Percentiles rank a stretch among this genome's conserved stretches.
Evolutionary conservation across 2,113 vertebrate species (phyloP).

Genomic region (Phrynocephalus versicolor): DNA sequence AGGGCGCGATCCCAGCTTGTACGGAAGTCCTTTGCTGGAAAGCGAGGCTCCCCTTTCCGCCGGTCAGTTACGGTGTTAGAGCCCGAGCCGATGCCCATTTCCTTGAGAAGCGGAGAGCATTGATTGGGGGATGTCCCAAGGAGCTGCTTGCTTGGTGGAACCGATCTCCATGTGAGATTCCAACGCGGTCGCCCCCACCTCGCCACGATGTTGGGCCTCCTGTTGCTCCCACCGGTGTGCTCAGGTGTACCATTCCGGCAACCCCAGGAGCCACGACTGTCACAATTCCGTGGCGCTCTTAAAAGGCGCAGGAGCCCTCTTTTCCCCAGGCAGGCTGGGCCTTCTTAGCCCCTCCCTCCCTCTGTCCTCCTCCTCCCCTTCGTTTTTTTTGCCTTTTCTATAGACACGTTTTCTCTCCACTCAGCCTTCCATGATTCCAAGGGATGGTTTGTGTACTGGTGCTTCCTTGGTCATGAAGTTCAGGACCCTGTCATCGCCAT

Average conservation of each 20-base stretch:
- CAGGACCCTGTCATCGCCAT: too few relatives aligned
- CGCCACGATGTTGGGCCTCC: neutral
- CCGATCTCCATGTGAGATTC: neutral
- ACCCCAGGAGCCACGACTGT: neutral
- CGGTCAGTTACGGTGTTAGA: too few relatives aligned
- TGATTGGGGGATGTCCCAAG: neutral
- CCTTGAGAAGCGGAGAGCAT: neutral
- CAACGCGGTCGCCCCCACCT: neutral
- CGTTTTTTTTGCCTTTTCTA: neutral
- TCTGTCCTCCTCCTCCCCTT: neutral
- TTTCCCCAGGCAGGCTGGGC: too few relatives aligned
- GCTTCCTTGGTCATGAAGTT: neutral
- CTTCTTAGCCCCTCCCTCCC: neutral
- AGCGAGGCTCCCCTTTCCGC: neutral
- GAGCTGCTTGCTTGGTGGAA: neutral
- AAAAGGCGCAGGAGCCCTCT: neutral
- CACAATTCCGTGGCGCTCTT: neutral
- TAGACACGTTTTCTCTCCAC: too few relatives aligned
- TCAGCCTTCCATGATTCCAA: neutral
- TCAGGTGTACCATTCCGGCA: neutral
- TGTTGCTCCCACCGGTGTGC: neutral
- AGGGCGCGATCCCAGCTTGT: neutral
- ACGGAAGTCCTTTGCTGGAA: neutral
- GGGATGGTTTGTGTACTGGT: too few relatives aligned
- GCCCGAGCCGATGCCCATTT: neutral